Percentiles rank a stretch among this genome's conserved stretches.
Conservation (phyloP, 2,113 vertebrate species). For the Arothron firmamentum region DNA sequence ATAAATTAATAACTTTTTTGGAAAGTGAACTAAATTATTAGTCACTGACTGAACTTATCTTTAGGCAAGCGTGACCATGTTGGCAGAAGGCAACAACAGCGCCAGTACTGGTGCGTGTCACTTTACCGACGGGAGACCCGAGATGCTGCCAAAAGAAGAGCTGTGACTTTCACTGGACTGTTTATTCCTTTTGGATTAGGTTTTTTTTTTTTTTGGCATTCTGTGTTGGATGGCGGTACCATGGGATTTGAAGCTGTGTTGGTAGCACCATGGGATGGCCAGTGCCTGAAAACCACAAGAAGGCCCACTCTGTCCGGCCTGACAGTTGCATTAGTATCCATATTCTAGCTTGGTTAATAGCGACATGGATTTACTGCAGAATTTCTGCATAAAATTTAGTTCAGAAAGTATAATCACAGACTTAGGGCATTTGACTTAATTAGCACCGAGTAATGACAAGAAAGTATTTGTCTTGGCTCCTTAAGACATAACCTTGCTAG, state of each 20-base stretch:
- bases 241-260: not conserved
- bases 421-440: not conserved
- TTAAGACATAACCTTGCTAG: conserved; percentile 38
- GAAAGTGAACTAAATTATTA: no score
- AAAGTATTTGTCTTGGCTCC: conserved; percentile 28
- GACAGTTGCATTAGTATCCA: no score
- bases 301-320: no score
- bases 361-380: no score
- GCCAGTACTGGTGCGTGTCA: not conserved
- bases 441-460: conserved; percentile 13
- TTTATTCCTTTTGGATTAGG: conserved; percentile 29
- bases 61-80: not conserved
- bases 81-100: not conserved
- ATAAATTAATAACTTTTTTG: no score
- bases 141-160: conserved; percentile 1
- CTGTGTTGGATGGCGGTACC: conserved; percentile 20
- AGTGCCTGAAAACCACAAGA: no score
- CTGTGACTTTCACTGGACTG: conserved; percentile 23
- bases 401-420: no score
- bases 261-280: no score
- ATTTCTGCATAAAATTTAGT: no score
- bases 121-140: conserved; percentile 6
- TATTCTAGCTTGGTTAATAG: no score
- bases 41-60: not conserved
- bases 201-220: conserved; percentile 1